Percentiles rank a stretch among this genome's conserved stretches.
These are phyloP conservation scores for Melanotaenia boesemani DNA, from an alignment of 2,797 vertebrate genomes.

Conservation along the genomic window DNA sequence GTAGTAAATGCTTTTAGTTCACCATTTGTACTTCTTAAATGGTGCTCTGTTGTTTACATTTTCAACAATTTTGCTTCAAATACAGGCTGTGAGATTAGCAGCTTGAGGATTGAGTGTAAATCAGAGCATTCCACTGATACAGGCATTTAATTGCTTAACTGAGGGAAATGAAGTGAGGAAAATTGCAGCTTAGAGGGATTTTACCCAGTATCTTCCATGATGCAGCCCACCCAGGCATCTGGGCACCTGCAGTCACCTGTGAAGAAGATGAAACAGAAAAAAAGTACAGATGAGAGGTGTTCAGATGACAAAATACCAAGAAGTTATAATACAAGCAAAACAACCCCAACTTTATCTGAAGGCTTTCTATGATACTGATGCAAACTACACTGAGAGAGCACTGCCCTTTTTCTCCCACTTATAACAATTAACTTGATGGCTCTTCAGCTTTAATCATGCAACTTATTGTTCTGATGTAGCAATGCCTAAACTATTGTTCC, in stretches of 20 bases:
- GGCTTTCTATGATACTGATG: neutral
- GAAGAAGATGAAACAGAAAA: conserved; percentile 5
- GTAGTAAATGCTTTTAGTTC: conserved; percentile 45
- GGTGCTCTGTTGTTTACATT: neutral
- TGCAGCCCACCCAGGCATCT: conserved; percentile 92
- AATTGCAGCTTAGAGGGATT: conserved; percentile 46
- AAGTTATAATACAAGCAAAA: neutral
- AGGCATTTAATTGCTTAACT: conserved; percentile 47
- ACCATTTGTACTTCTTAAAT: conserved; percentile 17
- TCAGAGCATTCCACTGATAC: conserved; percentile 22
- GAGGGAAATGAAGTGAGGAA: conserved; percentile 38
- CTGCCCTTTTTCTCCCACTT: conserved; percentile 33
- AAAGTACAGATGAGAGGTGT: neutral
- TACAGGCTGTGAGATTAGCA: conserved; percentile 24
- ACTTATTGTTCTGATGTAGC: conserved; percentile 46
- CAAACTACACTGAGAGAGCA: neutral
- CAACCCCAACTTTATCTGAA: neutral
- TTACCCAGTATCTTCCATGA: conserved; percentile 97
- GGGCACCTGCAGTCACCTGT: conserved; percentile 93
- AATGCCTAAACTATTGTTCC: conserved; percentile 22
- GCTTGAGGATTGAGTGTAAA: conserved; percentile 21
- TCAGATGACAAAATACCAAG: neutral
- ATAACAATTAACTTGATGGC: conserved; percentile 51
- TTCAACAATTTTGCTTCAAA: conserved; percentile 17
- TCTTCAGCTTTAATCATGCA: conserved; percentile 55